A percentile compares a stretch with the other conserved stretches of the same genome.
Conservation (phyloP, 2,797 vertebrate genomes). For the Sciaenops ocellatus region DNA sequence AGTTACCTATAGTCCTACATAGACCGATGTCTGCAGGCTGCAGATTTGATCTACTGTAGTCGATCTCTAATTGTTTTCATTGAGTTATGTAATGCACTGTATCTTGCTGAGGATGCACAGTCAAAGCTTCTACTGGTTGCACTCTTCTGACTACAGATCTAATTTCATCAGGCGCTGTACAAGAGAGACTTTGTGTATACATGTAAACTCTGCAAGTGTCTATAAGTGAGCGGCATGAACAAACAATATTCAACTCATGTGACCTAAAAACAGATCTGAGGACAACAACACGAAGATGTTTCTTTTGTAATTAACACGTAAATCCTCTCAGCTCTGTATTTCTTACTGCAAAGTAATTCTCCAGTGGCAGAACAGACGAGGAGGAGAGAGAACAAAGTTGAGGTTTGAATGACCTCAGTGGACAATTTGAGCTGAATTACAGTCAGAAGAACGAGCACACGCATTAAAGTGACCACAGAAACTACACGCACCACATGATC, state of each 20-base stretch:
- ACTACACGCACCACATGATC: neutral
- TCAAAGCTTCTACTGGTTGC: neutral
- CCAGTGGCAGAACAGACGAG: neutral
- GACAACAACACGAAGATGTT: neutral
- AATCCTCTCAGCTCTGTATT: conserved; percentile 2
- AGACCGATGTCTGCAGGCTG: neutral
- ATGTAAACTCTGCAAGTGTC: neutral
- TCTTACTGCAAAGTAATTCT: conserved; percentile 8
- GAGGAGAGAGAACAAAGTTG: neutral
- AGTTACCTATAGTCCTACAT: neutral
- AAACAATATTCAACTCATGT: neutral
- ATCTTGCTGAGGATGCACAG: neutral
- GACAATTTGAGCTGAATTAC: neutral
- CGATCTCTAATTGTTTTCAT: neutral
- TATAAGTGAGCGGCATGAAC: neutral
- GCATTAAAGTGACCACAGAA: no score
- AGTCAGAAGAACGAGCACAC: neutral
- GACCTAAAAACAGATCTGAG: neutral
- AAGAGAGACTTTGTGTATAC: neutral
- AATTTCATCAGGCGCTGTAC: neutral
- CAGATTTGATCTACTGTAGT: neutral
- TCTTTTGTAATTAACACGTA: neutral
- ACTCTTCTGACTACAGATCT: no score
- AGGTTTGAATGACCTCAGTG: conserved; percentile 13
- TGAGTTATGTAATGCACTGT: neutral